Conservation (phyloP, 2,888 invertebrate species). For the Macropis europaea region DNA sequence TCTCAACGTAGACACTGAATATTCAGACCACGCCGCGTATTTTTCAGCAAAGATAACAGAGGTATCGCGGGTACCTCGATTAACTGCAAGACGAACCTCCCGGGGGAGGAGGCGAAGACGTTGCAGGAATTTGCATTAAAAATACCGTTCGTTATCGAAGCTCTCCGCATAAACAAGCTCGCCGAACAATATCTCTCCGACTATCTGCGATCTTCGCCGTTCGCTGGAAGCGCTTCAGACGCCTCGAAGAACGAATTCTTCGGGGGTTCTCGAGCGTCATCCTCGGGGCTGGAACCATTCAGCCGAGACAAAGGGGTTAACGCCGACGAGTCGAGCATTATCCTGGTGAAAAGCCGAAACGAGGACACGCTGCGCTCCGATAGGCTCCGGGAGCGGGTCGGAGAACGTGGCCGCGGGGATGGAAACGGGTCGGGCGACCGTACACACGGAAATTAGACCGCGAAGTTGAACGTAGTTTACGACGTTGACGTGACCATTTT, state of each 20-base stretch:
- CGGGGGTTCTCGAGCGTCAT: conserved; percentile 5
- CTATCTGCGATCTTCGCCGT: background rate
- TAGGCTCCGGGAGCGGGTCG: background rate
- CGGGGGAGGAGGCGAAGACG: no score
- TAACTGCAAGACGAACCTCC: no score
- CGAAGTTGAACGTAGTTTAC: conserved; percentile 67
- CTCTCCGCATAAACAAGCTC: background rate
- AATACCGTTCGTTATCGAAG: background rate
- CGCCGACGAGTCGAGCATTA: conserved; percentile 39
- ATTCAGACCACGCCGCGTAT: no score
- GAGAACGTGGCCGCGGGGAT: conserved; percentile 24
- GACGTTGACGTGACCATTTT: conserved; percentile 70
- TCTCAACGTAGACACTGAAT: no score
- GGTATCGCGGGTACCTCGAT: no score
- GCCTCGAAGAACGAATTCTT: conserved; percentile 13
- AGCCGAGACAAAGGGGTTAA: conserved; percentile 45
- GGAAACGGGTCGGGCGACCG: conserved; percentile 26
- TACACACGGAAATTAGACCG: conserved; percentile 70
- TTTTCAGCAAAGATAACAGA: no score
- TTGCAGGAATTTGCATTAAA: background rate
- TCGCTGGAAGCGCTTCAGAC: conserved; percentile 15
- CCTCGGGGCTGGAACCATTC: conserved; percentile 20
- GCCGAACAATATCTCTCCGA: background rate
- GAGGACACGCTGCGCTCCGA: background rate
- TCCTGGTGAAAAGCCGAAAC: conserved; percentile 12